Percentiles rank a stretch among this genome's conserved stretches.
Conservation (phyloP, 2,113 vertebrate genomes). For the Coracopsis vasa region DNA sequence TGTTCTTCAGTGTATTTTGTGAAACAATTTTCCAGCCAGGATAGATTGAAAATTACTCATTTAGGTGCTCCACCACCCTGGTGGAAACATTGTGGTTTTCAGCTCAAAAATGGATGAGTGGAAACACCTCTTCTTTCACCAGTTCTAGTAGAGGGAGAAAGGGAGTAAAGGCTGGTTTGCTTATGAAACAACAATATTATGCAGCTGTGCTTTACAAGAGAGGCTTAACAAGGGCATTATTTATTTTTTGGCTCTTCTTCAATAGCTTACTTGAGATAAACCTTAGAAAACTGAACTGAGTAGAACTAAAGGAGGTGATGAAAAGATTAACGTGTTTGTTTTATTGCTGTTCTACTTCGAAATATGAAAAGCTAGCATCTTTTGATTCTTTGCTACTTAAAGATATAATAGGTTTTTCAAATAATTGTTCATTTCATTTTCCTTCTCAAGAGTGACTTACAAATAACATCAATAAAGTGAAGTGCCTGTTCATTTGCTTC, state of each 20-base stretch:
- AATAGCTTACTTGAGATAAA: not conserved
- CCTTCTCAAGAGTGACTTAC: not conserved
- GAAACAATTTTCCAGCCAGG: not conserved
- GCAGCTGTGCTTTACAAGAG: slow-evolving; percentile 4
- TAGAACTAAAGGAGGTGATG: not conserved
- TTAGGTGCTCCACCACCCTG: not conserved
- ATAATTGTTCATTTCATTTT: not conserved
- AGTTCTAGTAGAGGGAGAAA: not conserved
- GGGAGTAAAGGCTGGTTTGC: not conserved
- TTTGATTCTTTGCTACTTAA: not conserved
- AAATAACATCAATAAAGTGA: slow-evolving; percentile 2
- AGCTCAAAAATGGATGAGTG: not conserved
- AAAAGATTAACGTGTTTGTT: not conserved
- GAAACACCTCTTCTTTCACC: not conserved
- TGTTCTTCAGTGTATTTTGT: not conserved
- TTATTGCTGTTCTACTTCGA: not conserved
- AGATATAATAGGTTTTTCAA: not conserved
- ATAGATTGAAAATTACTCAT: not conserved
- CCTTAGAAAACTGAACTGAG: not conserved
- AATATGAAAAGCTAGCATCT: not conserved
- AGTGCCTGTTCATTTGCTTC: slow-evolving; percentile 8
- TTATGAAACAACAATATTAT: not conserved
- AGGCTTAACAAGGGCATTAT: not conserved
- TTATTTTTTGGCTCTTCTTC: not conserved
- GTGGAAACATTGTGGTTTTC: not conserved